Percentiles rank a stretch among this genome's conserved stretches.
Evolutionary conservation across 2,888 invertebrate species (phyloP).

Genomic region (Leptogaster cylindrica): DNA sequence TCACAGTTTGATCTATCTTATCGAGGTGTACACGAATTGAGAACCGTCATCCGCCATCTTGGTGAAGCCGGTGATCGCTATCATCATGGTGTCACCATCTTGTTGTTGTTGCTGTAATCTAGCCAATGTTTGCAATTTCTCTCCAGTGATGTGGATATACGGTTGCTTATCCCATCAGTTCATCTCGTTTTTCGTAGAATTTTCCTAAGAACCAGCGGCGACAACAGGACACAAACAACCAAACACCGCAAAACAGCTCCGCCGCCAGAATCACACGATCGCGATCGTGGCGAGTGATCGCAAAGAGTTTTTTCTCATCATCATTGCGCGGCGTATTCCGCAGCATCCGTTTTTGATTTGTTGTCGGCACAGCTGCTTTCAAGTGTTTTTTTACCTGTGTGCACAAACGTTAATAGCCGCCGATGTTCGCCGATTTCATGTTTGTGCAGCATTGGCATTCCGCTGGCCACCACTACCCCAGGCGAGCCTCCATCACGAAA

Average conservation of each 20-base stretch:
- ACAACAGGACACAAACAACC: slow-evolving; percentile 12
- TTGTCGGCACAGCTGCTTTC: slow-evolving; percentile 36
- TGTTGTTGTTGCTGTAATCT: slow-evolving; percentile 13
- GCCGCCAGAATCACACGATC: background rate
- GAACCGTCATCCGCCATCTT: background rate
- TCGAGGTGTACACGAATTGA: no score
- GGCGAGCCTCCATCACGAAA: background rate
- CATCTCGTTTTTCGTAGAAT: slow-evolving; percentile 16
- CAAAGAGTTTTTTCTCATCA: slow-evolving; percentile 26
- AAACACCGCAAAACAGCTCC: slow-evolving; percentile 1
- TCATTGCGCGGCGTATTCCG: slow-evolving; percentile 13
- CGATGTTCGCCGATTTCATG: slow-evolving; percentile 18
- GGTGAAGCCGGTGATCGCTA: slow-evolving; percentile 13
- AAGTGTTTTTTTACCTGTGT: slow-evolving; percentile 37
- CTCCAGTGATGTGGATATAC: background rate
- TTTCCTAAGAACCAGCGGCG: background rate
- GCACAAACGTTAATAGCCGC: slow-evolving; percentile 38
- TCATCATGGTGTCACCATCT: slow-evolving; percentile 28
- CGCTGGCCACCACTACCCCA: slow-evolving; percentile 18
- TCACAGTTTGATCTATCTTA: no score
- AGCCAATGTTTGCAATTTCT: background rate
- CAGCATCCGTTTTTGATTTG: slow-evolving; percentile 38
- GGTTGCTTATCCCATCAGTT: slow-evolving; percentile 20
- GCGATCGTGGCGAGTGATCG: slow-evolving; percentile 22
- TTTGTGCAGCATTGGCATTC: slow-evolving; percentile 26